Evolutionary conservation across 2,113 vertebrate genomes (phyloP).

Genomic region (Oophaga pumilio): DNA sequence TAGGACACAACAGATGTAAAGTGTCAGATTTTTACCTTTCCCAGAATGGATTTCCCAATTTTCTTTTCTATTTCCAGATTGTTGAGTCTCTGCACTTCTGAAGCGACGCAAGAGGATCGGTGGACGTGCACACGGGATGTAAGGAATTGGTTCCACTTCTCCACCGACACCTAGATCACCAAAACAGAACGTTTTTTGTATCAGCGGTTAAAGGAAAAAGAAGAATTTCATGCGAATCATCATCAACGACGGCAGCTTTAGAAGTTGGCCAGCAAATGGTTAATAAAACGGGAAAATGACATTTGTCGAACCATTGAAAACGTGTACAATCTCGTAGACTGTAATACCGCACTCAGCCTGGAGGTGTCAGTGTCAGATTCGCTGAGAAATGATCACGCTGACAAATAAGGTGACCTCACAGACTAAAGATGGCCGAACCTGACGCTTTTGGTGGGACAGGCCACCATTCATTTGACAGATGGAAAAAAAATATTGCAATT

Average conservation of each 20-base stretch:
- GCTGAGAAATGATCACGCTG: no score
- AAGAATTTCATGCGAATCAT: not conserved
- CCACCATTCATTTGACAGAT: no score
- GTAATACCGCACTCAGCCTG: not conserved
- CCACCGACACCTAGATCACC: conserved; percentile 81
- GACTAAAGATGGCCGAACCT: no score
- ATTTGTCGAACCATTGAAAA: not conserved
- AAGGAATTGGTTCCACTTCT: conserved; percentile 92
- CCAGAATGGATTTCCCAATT: conserved; percentile 91
- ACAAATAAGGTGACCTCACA: no score
- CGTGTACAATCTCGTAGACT: not conserved
- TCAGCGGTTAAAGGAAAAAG: not conserved
- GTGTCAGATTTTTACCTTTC: conserved; percentile 79
- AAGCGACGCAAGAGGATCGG: conserved; percentile 85
- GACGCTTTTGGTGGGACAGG: no score
- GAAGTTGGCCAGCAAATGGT: not conserved
- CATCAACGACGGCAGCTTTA: not conserved
- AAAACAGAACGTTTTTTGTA: not conserved
- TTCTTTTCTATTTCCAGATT: conserved; percentile 83
- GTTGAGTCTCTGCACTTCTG: conserved; percentile 89
- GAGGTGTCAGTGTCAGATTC: not conserved
- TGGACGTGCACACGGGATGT: conserved; percentile 86
- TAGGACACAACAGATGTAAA: not conserved
- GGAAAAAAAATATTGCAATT: no score
- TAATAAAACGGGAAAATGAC: no score